Base-by-base conservation (phyloP, 2,888 invertebrate species). In the Chrysotoxum bicinctum region DNA sequence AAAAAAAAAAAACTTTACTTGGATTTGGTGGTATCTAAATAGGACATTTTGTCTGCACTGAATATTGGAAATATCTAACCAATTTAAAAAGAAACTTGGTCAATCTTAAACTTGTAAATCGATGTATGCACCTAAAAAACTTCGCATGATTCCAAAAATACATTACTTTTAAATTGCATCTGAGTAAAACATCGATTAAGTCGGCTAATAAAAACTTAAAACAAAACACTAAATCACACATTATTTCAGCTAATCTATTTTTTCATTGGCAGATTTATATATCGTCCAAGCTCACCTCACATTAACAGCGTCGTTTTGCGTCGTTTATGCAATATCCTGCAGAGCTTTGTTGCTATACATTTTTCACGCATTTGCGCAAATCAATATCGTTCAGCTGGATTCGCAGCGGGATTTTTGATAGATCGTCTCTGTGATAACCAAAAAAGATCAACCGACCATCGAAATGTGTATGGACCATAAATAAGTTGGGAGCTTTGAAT, bases 321-420 rank as follows among this genome's bases (percentile, higher is more conserved):
- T 66, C 48, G 16, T 60, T 76, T 81, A 77, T 73, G 73, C 68
- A 78, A 73, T 56, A 83, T 69, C 60, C 68, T 73, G 60, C 79
- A 66, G 79, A 73, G 73, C n/a, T 43, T 26, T 70, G 48, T 40
- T 56, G 40, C 52, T 16, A 7, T 32, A 76, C 58, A 81, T 62
- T 69, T 56, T 64, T 58, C 40, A 64, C 35, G 45, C 56, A 52
- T 35, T 23, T 52, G 35, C 66, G 56, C 32, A 43, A 73, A 77
- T 77, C 82, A 68, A 77, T 74, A 78, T 78, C 73, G 54, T 19
- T 74, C 48, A 40, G 54, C 70, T 81, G 56, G 54, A 70, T 54
- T 81, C 82, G 56, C 77, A 78, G 78, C 82, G 62, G 78, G 78
- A 60, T 68, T 74, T 77, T 74, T 64, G 52, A 82, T 73, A 83